These are phyloP conservation scores for Heliornis fulica DNA, from an alignment of 2,113 vertebrate genomes.

Conservation along the genomic window DNA sequence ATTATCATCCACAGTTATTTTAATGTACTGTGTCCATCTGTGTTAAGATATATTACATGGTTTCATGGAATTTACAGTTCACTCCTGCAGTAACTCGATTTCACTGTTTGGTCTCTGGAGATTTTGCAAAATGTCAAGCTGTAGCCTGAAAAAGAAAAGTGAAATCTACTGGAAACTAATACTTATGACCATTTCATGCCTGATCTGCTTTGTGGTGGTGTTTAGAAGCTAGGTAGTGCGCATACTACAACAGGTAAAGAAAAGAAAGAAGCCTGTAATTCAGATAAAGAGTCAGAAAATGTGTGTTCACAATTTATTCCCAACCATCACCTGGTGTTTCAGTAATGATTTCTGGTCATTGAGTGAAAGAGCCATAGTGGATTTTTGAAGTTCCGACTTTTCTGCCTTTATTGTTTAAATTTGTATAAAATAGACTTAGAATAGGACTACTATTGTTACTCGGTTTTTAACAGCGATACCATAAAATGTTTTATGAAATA, in stretches of 20 bases:
- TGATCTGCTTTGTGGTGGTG: constrained; percentile 82
- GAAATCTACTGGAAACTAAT: constrained; percentile 99
- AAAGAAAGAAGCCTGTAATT: constrained; percentile 42
- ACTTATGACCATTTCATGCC: constrained; percentile 94
- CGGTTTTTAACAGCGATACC: neutral
- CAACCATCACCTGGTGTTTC: neutral
- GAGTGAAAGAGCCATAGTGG: neutral
- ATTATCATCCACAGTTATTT: constrained; percentile 93
- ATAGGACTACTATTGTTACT: constrained; percentile 6
- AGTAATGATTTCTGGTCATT: neutral
- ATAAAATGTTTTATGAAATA: neutral
- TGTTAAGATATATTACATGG: constrained; percentile 99
- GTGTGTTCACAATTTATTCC: neutral
- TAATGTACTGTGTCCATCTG: constrained; percentile 95
- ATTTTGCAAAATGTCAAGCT: constrained; percentile 98
- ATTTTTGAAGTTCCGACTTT: constrained; percentile 37
- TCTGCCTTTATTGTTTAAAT: constrained; percentile 22
- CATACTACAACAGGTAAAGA: constrained; percentile 77
- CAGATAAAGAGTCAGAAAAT: constrained; percentile 15
- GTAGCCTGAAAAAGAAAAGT: constrained; percentile 92
- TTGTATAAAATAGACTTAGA: neutral
- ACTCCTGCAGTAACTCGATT: constrained; percentile 98
- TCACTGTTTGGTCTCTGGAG: constrained; percentile 92
- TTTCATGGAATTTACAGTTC: constrained; percentile 99
- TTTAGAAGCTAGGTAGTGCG: constrained; percentile 77